A percentile compares a stretch with the other conserved stretches of the same genome.
These are phyloP conservation scores for Parasteatoda tepidariorum DNA, from an alignment of 1,140 invertebrate genomes.

Conservation along the genomic window DNA sequence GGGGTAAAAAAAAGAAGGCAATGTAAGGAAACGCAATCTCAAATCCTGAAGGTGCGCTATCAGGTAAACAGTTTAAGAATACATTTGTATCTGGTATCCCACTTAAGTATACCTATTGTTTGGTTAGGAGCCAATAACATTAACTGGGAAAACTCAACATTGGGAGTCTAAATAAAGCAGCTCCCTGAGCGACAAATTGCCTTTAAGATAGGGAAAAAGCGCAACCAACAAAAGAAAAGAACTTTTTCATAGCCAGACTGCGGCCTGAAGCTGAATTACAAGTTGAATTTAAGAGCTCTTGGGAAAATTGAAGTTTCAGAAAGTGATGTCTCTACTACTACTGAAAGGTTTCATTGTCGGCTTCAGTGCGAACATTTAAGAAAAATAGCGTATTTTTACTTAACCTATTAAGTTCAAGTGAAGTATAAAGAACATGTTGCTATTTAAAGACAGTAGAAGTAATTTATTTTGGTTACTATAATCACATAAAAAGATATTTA, in stretches of 20 bases:
- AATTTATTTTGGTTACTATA: background rate
- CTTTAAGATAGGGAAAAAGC: constrained; percentile 48
- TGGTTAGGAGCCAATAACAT: constrained; percentile 57
- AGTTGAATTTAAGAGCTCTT: constrained; percentile 53
- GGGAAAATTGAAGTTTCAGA: constrained; percentile 37
- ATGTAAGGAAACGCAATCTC: constrained; percentile 42
- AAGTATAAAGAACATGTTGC: no score
- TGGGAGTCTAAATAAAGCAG: constrained; percentile 50
- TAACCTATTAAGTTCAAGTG: no score
- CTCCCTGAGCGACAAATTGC: constrained; percentile 54
- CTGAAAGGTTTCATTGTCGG: background rate
- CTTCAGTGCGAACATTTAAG: background rate
- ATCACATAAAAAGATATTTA: constrained; percentile 37
- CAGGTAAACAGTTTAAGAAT: constrained; percentile 55
- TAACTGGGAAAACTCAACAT: constrained; percentile 34
- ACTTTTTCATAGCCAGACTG: constrained; percentile 42
- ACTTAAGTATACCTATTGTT: constrained; percentile 55
- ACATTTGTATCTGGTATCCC: constrained; percentile 58
- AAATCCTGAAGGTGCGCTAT: constrained; percentile 40
- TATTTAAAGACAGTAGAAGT: no score
- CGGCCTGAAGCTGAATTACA: constrained; percentile 39
- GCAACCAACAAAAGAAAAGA: constrained; percentile 17
- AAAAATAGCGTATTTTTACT: no score
- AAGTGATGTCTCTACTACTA: constrained; percentile 24
- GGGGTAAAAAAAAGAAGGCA: constrained; percentile 43